Evolutionary conservation across 2,888 invertebrate genomes (phyloP), one percentile per base, ranked within the genome.

Genomic region (Chouioia cunea): DNA sequence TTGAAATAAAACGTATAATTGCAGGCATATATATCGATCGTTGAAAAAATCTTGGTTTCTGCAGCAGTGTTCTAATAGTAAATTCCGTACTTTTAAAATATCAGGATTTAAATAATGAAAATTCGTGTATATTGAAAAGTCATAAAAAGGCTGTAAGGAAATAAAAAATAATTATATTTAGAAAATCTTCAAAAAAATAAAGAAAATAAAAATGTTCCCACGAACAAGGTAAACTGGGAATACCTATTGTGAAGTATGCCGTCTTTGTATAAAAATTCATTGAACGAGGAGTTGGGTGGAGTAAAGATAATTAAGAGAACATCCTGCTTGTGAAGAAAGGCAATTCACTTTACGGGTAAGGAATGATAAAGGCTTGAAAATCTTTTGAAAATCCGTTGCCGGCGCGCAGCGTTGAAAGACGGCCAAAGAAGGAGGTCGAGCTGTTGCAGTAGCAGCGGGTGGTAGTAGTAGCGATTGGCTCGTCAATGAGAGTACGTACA

Each of bases 401-500:
- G 22, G 53, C 12, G 53, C 6, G 43, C 4, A 14, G 53, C 12
- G 53, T 15, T 16, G 36, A 57, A 36, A 36, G 18, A 36, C 18
- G 66, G 62, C 67, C 16, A 48, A 48, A 36, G 53, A 65, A 47
- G 67, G 16, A 67, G 48, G 62, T 52, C 48, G 53, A 53, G 22
- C 22, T 15, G 53, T 16, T 2, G 8, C 57, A 44, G 10, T n/a
- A 16, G 56, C 56, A 16, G 4, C 22, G 4, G 4, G 20, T 36
- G 20, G 16, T 44, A 36, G 36, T 10, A 54, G 62, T 44, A 44
- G 75, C 78, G 77, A 80, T 82, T 81, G 80, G 76, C 73, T 79
- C 76, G 76, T 78, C 76, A 76, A 77, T 77, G 77, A 76, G 66
- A 73, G 67, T 76, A 75, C 69, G 67, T 77, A 76, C 76, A 73